Evolutionary conservation across 2,888 invertebrate genomes (phyloP), one percentile per base, ranked within the genome.

Genomic region (Pelosia muscerda): DNA sequence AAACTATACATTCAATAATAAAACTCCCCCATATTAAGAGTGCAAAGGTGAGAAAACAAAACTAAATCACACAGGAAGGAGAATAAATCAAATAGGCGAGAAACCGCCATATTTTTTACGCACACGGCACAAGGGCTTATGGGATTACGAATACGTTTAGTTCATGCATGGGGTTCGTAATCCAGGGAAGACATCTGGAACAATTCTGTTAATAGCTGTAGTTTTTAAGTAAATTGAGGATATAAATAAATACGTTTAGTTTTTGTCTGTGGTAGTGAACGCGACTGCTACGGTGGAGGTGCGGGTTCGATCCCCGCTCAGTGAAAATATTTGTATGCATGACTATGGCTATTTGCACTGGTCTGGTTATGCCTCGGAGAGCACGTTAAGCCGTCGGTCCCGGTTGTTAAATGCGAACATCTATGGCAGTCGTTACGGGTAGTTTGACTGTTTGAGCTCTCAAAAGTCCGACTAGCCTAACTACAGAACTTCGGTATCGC

Each of bases 11-110:
- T 55, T 19, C 49, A 66, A 38, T 22, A 31, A 23, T 49, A 56
- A 65, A 49, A 5, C 23, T 22, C 54, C 65, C 66, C 56, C 61
- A 42, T 23, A 34, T 61, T 34, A 22, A 22, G 1, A 62, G 68
- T 66, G 49, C 73, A 79, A 81, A 83, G 84, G 83, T 84, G 83
- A 75, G 78, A 73, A 81, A 84, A 84, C 81, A 84, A 31, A 28
- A 56, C 70, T 84, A 83, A 80, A 81, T 84, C 79, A 81, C 78
- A 78, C 78, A 78, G 84, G 83, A 84, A 80, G 68, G 65, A 61
- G 49, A 22, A 82, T 82, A 72, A 74, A 78, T 84, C 76, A 82
- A 34, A 11, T 9, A 62, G 69, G 62, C 68, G 42, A 58, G 62
- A 64, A 71, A 56, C 69, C 55, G 63, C 70, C 68, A 66, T 73